Evolutionary conservation across 2,888 invertebrate genomes (phyloP), one percentile per base, ranked within the genome.

Genomic region (Villa cingulata): DNA sequence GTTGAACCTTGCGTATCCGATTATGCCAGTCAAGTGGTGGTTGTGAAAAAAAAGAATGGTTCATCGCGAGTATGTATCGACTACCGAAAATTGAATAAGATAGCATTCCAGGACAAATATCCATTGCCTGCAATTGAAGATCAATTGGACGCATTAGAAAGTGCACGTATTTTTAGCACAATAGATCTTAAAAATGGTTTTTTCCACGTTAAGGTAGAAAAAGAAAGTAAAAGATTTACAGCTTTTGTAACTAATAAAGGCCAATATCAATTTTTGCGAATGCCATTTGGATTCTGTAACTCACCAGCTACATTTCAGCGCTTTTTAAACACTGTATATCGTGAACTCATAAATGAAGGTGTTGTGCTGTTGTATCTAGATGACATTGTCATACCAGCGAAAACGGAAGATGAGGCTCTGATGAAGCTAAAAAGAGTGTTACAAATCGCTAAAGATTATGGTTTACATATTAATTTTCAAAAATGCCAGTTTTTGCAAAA

Each of bases 401-500:
- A 18, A 18, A 44, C 14, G 9, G 41, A 37, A 14, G 40, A 42
- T 4, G 43, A 43, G 42, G 51, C 50, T 15, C 3, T 51, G 15
- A 27, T 18, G 15, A 47, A 37, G 15, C 36, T 53, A 29, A 41
- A 19, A 27, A 32, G 37, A 2, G 45, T 50, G 14, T 23, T 53
- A 3, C 12, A 45, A 17, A n/a, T 41, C 12, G 32, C 53, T 7
- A 15, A n/a, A 27, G 46, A 46, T 2, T 41, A 50, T 19, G 48
- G 46, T 6, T 37, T 56, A 5, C 50, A 49, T 12, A 36, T 56
- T 0, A 55, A 54, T 16, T 34, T 50, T 7, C 38, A 44, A 29
- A 58, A 57, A 43, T 57, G 56, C 43, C 40, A 48, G 18, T 58
- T 58, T 44, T 49, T 57, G 19, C 37, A 53, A 46, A 43, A 50